Base-by-base conservation (phyloP, 1,140 invertebrate genomes). In the Ceratina australensis region DNA sequence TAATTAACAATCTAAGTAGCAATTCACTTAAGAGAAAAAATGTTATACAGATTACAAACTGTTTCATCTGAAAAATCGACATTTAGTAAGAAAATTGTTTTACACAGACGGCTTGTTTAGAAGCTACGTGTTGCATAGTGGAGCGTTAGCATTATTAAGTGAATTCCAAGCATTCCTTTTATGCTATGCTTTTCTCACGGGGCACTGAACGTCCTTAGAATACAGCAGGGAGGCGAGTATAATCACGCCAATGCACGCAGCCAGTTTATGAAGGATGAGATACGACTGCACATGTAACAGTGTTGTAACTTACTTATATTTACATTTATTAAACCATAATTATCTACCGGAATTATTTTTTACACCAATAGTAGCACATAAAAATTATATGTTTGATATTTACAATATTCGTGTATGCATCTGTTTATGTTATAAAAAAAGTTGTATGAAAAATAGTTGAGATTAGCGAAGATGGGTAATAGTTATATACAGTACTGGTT, bases 151-250 rank as follows among this genome's bases (percentile, higher is more conserved):
- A 50, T 83, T 83, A 79, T 83, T 82, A 83, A 82, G 65, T 61
- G 57, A 66, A 82, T 83, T 83, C 80, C 66, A 54, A 15, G 77
- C 76, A 72, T 82, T 82, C 76, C 80, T 71, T 13, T 42, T 49
- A 66, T 42, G 65, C 66, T 24, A 64, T 67, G 76, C 80, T 83
- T 79, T 83, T 83, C 80, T 82, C 80, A 82, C 82, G 80, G 66
- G 64, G 65, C 80, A 63, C 61, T 59, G 81, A 83, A 74, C 74
- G 54, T 83, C 76, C 81, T 79, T 74, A 75, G 61, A 75, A 82
- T 54, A 59, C 57, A n/a, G 47, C 42, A 47, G 24, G 64, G 65
- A 78, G 49, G 49, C 61, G 52, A 67, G 72, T 60, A n/a, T 52
- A 13, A 33, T 49, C 42, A 47, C n/a, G 7, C 33, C 33, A 42